Conservation (phyloP, 2,797 vertebrate genomes). For the Gorsachius magnificus region DNA sequence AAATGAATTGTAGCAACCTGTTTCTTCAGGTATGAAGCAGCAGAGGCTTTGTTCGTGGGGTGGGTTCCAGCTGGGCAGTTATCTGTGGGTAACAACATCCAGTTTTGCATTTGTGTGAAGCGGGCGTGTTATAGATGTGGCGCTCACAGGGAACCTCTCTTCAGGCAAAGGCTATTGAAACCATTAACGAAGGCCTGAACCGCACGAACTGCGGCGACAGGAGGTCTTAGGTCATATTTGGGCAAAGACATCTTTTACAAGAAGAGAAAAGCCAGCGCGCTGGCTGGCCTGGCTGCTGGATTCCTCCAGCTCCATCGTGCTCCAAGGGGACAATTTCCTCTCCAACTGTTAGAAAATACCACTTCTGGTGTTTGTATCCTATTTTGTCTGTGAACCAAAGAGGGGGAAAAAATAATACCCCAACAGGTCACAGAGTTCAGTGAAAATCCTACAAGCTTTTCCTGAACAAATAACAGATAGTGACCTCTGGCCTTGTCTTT, state of each 20-base stretch:
- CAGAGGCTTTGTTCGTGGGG: not conserved
- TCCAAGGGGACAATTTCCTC: not conserved
- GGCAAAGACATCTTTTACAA: not conserved
- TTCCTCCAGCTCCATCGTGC: not conserved
- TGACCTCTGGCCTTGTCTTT: conserved; percentile 83
- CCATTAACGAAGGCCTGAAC: not conserved
- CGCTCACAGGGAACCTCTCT: not conserved
- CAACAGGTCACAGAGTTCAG: conserved; percentile 77
- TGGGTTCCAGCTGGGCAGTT: not conserved
- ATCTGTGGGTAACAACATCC: not conserved
- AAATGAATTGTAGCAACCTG: not conserved
- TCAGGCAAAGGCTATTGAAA: not conserved
- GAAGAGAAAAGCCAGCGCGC: not conserved
- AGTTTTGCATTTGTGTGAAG: not conserved
- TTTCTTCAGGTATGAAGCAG: not conserved
- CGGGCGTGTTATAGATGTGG: not conserved
- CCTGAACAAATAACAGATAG: conserved; percentile 87
- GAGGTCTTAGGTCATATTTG: not conserved
- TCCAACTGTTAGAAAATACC: conserved; percentile 37
- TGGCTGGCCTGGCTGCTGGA: not conserved
- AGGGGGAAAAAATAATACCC: conserved; percentile 44
- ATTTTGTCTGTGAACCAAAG: conserved; percentile 68
- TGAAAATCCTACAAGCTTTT: conserved; percentile 77
- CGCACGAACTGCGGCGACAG: rapidly evolving
- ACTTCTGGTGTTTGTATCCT: conserved; percentile 32